phyloP scores from a whole-genome alignment of 2,113 vertebrate species.

The Lepidothrix coronata region DNA sequence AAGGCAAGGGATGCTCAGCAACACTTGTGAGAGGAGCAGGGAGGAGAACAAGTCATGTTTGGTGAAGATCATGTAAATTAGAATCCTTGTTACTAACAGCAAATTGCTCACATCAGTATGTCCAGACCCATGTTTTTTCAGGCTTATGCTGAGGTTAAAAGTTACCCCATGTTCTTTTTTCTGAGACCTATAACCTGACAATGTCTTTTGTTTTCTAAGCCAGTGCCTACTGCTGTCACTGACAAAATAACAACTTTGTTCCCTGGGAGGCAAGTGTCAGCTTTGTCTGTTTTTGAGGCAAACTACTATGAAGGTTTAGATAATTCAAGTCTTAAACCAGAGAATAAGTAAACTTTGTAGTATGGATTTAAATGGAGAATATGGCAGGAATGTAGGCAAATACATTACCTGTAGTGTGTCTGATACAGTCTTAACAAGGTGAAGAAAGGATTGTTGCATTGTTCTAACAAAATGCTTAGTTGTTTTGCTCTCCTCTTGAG shows the following conservation, averaged over 20 bases:
- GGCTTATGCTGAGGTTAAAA: neutral
- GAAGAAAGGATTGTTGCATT: neutral
- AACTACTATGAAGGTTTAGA: neutral
- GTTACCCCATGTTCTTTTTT: neutral
- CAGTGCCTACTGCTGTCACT: neutral
- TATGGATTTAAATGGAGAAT: neutral
- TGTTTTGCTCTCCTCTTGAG: neutral
- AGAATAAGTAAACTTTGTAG: neutral
- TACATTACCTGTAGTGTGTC: neutral
- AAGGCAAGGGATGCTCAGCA: neutral
- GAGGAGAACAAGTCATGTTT: neutral
- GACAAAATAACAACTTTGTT: neutral
- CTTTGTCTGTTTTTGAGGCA: neutral
- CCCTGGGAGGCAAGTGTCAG: neutral
- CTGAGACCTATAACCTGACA: neutral
- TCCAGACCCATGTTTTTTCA: neutral
- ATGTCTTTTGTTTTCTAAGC: neutral
- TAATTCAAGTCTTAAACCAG: neutral
- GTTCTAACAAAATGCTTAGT: neutral
- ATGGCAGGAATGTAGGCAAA: neutral
- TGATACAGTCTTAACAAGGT: neutral
- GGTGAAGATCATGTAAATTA: neutral
- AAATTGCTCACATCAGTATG: neutral
- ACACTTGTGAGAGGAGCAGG: neutral
- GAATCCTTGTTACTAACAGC: neutral